Evolutionary conservation across 2,113 vertebrate species (phyloP).

Genomic region (Rynchops niger): DNA sequence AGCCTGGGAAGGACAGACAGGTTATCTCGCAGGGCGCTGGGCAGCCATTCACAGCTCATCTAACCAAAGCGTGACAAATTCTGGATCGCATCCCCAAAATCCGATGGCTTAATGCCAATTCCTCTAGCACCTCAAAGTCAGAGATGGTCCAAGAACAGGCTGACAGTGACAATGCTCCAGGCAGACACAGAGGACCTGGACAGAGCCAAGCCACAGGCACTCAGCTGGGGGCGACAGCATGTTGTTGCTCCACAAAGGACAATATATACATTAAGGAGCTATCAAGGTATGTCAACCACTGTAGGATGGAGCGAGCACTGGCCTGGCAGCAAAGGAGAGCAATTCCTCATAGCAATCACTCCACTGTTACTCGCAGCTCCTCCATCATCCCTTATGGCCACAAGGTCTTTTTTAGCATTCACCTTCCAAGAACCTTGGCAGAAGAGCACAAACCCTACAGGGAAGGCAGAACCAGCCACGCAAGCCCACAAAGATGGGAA

Average conservation of each 20-base stretch:
- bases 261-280: not conserved
- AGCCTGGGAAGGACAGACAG: not conserved
- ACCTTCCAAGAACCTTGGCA: not conserved
- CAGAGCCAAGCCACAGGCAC: not conserved
- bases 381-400: not conserved
- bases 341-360: not conserved
- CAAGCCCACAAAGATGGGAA: not conserved
- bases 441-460: not conserved
- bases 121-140: not conserved
- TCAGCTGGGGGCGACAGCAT: not conserved
- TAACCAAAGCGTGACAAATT: not conserved
- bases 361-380: not conserved
- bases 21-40: too few relatives aligned
- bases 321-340: not conserved
- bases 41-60: not conserved
- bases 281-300: not conserved
- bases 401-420: not conserved
- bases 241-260: not conserved
- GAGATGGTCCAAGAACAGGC: not conserved
- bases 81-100: fast-evolving
- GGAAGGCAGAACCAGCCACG: not conserved
- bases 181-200: not conserved
- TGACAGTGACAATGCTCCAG: not conserved
- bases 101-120: fast-evolving
- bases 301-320: not conserved